Evolutionary conservation across 2,113 vertebrate genomes (phyloP).

Genomic region (Amblyopsis rosae): DNA sequence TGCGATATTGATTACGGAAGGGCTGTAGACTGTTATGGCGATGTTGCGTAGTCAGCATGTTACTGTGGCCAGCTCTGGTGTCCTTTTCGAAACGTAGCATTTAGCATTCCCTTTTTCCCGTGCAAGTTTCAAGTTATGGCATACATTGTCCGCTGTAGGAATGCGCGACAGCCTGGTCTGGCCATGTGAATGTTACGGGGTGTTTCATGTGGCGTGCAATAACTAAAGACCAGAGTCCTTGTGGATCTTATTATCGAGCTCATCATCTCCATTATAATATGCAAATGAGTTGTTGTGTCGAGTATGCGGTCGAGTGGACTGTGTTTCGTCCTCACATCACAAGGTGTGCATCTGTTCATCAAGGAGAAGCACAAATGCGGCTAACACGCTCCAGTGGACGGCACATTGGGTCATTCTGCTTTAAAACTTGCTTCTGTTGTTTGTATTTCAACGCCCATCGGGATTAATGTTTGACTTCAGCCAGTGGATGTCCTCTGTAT

Average conservation of each 20-base stretch:
- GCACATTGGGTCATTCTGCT: slow-evolving; percentile 38
- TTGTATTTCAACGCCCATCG: slow-evolving; percentile 7
- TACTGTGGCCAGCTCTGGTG: slow-evolving; percentile 41
- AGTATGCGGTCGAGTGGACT: slow-evolving; percentile 13
- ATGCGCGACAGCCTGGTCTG: too few relatives aligned
- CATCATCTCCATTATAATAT: slow-evolving; percentile 28
- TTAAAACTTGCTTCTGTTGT: slow-evolving; percentile 31
- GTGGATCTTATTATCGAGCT: slow-evolving; percentile 10
- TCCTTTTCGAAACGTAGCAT: slow-evolving; percentile 49
- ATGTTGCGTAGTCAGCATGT: slow-evolving; percentile 73
- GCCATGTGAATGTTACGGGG: slow-evolving; percentile 26
- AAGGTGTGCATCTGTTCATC: slow-evolving; percentile 23
- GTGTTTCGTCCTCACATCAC: slow-evolving; percentile 16
- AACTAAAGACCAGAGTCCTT: background rate
- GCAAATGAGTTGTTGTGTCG: slow-evolving; percentile 33
- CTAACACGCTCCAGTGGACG: background rate
- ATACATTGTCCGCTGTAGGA: too few relatives aligned
- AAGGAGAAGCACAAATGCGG: slow-evolving; percentile 49
- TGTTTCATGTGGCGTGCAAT: background rate
- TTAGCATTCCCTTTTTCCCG: too few relatives aligned
- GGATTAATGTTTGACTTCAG: background rate
- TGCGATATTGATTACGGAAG: slow-evolving; percentile 3
- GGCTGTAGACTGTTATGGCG: slow-evolving; percentile 49
- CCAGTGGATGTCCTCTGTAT: too few relatives aligned
- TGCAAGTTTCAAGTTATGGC: too few relatives aligned